A percentile compares a stretch with the other conserved stretches of the same genome.
Conservation (phyloP, 2,888 invertebrate species). For the Drosophila lacicola region DNA sequence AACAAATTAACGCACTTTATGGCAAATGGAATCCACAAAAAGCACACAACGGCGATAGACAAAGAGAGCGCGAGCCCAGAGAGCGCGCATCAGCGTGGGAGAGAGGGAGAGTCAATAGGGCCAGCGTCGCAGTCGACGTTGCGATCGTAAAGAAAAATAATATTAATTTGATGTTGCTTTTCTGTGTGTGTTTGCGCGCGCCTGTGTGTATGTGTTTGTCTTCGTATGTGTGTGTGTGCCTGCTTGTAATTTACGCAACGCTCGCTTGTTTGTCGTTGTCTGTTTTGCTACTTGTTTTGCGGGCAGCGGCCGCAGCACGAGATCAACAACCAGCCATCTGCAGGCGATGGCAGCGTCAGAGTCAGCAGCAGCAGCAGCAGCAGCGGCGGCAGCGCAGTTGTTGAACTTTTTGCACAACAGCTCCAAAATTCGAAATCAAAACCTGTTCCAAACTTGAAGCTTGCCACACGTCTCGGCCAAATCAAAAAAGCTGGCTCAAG, state of each 20-base stretch:
- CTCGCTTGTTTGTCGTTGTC: constrained; percentile 70
- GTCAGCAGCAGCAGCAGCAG: constrained; percentile 22
- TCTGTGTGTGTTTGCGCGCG: constrained; percentile 1
- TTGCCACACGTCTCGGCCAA: constrained; percentile 77
- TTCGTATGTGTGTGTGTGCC: constrained; percentile 17
- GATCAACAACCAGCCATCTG: constrained; percentile 71
- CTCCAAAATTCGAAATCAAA: constrained; percentile 73
- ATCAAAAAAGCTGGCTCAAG: constrained; percentile 72
- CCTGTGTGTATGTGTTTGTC: constrained; percentile 18
- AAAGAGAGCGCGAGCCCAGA: constrained; percentile 34
- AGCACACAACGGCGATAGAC: constrained; percentile 55
- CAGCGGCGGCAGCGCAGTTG: constrained; percentile 54
- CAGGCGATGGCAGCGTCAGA: constrained; percentile 34
- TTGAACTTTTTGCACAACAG: constrained; percentile 74
- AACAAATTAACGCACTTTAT: constrained; percentile 73
- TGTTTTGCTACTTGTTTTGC: constrained; percentile 69
- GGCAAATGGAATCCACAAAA: constrained; percentile 74
- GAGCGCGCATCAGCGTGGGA: constrained; percentile 14
- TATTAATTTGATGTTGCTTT: constrained; percentile 27
- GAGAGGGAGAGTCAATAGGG: constrained; percentile 49
- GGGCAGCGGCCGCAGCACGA: constrained; percentile 51
- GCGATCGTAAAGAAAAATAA: constrained; percentile 51
- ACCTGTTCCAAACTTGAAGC: constrained; percentile 69
- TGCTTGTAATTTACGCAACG: constrained; percentile 76
- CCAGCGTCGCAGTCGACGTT: constrained; percentile 36